Evolutionary conservation across 2,113 vertebrate species (phyloP).

Genomic region (Eurystomus gularis): DNA sequence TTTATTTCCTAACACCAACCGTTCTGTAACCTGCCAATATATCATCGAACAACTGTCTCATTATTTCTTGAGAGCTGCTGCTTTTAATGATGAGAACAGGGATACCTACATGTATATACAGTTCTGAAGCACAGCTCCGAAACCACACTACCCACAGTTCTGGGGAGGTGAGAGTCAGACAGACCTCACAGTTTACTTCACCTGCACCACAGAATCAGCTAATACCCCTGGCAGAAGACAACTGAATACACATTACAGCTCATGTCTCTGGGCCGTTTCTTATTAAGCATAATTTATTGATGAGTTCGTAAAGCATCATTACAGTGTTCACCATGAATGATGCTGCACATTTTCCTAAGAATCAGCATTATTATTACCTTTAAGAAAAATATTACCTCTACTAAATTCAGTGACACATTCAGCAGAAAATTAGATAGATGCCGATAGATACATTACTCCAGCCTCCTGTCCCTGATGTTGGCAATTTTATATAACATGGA

Average conservation of each 20-base stretch:
- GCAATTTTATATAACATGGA: background rate
- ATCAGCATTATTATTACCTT: background rate
- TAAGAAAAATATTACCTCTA: background rate
- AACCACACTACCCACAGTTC: background rate
- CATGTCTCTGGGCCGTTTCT: background rate
- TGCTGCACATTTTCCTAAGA: background rate
- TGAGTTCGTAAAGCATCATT: background rate
- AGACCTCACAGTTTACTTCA: background rate
- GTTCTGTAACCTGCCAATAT: background rate
- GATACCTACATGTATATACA: background rate
- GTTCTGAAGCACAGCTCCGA: background rate
- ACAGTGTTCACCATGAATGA: background rate
- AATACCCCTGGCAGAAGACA: background rate
- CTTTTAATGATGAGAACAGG: background rate
- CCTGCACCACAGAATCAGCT: background rate
- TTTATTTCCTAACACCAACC: conserved; percentile 20
- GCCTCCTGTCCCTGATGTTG: background rate
- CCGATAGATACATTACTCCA: background rate
- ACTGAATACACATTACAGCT: background rate
- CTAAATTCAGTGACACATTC: background rate
- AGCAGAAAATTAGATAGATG: background rate
- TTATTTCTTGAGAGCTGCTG: background rate
- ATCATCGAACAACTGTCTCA: background rate
- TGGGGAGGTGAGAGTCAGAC: background rate
- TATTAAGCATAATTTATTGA: background rate